A percentile compares a stretch with the other conserved stretches of the same genome.
Conservation (phyloP, 2,797 vertebrate genomes). For the Lepus oiostolus region DNA sequence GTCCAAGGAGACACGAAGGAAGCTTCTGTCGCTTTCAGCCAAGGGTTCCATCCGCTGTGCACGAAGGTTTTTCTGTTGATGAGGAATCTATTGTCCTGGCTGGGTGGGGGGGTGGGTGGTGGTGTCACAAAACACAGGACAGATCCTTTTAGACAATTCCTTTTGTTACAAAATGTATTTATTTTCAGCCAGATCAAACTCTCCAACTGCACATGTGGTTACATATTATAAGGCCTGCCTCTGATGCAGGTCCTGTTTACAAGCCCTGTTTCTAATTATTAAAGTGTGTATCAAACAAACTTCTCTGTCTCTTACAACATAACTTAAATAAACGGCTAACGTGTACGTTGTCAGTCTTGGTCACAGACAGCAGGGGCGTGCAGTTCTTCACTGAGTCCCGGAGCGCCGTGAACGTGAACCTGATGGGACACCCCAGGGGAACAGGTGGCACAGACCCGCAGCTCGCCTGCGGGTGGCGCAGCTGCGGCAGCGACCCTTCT, state of each 20-base stretch:
- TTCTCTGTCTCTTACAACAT: slow-evolving; percentile 82
- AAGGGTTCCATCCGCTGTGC: not conserved
- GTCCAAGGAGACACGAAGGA: not conserved
- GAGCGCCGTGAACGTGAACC: no score
- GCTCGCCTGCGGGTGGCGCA: not conserved
- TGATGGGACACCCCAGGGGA: not conserved
- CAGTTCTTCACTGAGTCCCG: slow-evolving; percentile 10
- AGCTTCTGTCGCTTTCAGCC: not conserved
- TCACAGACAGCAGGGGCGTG: slow-evolving; percentile 50
- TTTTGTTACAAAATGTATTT: slow-evolving; percentile 85
- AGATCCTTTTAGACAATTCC: slow-evolving; percentile 58
- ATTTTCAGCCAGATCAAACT: slow-evolving; percentile 78
- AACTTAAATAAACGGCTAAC: slow-evolving; percentile 87
- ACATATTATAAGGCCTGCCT: slow-evolving; percentile 60
- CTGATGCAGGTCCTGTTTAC: slow-evolving; percentile 12
- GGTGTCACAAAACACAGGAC: not conserved
- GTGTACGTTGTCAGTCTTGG: slow-evolving; percentile 70
- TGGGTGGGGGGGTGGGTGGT: not conserved
- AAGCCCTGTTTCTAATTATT: slow-evolving; percentile 67
- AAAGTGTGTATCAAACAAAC: slow-evolving; percentile 65
- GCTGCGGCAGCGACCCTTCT: slow-evolving; percentile 23
- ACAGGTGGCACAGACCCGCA: not conserved
- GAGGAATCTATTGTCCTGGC: not conserved
- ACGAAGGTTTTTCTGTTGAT: slow-evolving; percentile 18
- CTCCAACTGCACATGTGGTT: slow-evolving; percentile 58